phyloP scores from a whole-genome alignment of 2,113 vertebrate genomes.

The Hepsetus odoe region DNA sequence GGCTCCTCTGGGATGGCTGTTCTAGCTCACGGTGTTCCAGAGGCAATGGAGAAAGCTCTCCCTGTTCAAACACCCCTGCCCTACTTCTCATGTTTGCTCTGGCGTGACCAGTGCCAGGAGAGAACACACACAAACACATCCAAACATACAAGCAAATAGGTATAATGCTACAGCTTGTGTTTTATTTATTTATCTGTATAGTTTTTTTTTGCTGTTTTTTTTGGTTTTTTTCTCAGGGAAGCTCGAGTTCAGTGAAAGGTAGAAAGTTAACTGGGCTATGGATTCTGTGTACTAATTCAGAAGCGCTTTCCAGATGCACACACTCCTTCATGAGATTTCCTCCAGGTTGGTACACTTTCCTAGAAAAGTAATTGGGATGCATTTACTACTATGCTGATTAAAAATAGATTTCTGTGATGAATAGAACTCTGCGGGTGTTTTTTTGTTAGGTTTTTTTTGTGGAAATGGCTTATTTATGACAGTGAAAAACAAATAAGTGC shows the following conservation, averaged over 20 bases:
- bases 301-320: neutral
- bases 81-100: slow-evolving; percentile 36
- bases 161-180: neutral
- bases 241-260: neutral
- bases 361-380: slow-evolving; percentile 16
- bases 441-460: neutral
- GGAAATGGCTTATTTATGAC: slow-evolving; percentile 6
- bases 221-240: neutral
- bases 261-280: neutral
- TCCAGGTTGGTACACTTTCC: slow-evolving; percentile 2
- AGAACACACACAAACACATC: neutral
- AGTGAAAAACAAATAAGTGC: neutral
- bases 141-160: neutral
- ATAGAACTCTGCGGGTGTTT: neutral
- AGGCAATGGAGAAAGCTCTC: slow-evolving; percentile 21
- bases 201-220: neutral
- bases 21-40: neutral
- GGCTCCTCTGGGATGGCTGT: neutral
- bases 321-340: neutral
- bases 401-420: slow-evolving; percentile 30
- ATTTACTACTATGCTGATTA: slow-evolving; percentile 34
- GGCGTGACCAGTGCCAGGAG: slow-evolving; percentile 10
- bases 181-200: too few species aligned
- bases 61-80: slow-evolving; percentile 31
- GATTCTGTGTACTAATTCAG: neutral